Evolutionary conservation across 2,888 invertebrate species (phyloP).

Genomic region (Conchocele bisecta): DNA sequence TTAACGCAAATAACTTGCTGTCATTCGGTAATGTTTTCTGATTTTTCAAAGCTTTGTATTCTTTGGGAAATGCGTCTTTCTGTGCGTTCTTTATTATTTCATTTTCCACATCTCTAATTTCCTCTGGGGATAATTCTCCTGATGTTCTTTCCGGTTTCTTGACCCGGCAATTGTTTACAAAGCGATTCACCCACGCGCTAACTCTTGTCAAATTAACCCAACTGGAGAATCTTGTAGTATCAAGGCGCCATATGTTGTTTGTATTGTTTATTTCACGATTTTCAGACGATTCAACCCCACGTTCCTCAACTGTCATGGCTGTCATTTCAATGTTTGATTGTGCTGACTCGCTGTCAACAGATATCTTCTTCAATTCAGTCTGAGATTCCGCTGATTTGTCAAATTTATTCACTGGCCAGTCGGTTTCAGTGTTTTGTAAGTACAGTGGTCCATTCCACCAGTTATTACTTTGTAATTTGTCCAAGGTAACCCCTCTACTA

Average conservation of each 20-base stretch:
- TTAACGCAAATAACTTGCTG: conserved; percentile 30
- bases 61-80: conserved; percentile 5
- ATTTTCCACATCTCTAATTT: conserved; percentile 26
- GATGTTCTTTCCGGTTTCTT: not conserved
- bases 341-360: not conserved
- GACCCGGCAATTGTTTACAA: conserved; percentile 26
- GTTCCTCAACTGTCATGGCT: not conserved
- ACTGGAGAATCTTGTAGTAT: conserved; percentile 27
- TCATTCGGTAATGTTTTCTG: conserved; percentile 1
- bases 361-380: not conserved
- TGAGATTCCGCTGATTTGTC: not conserved
- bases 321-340: not conserved
- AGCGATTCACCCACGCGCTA: conserved; percentile 26
- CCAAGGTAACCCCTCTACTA: not conserved
- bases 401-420: conserved; percentile 22
- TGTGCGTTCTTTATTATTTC: conserved; percentile 21
- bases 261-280: too few relatives aligned
- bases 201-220: conserved; percentile 15
- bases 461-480: not conserved
- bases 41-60: conserved; percentile 4
- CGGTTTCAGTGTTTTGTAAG: not conserved
- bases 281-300: not conserved
- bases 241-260: not conserved
- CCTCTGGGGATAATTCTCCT: conserved; percentile 8
- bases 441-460: conserved; percentile 46